phyloP scores from a whole-genome alignment of 2,797 vertebrate species.

The Huso huso region DNA sequence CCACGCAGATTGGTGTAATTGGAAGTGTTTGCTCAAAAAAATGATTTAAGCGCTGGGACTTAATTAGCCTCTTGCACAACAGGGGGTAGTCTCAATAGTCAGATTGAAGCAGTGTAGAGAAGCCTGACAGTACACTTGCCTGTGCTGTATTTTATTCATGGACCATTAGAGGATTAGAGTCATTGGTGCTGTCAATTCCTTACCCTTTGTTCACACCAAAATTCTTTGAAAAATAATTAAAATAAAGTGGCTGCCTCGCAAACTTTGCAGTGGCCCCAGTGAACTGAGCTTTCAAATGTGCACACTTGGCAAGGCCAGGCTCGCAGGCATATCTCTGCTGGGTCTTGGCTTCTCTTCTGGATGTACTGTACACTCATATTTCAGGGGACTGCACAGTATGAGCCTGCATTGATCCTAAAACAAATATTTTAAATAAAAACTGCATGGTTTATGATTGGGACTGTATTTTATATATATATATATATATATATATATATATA shows the following conservation, averaged over 20 bases:
- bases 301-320: no score
- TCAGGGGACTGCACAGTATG: no score
- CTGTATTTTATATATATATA: no score
- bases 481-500: no score
- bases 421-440: no score
- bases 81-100: background rate
- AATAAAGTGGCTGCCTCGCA: background rate
- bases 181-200: background rate
- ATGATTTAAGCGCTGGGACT: slow-evolving; percentile 7
- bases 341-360: no score
- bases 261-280: background rate
- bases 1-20: slow-evolving; percentile 13
- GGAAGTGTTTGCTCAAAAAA: slow-evolving; percentile 6
- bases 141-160: background rate
- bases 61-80: slow-evolving; percentile 1
- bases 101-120: background rate
- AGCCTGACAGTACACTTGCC: background rate
- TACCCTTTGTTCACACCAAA: background rate
- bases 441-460: no score
- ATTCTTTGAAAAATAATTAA: background rate
- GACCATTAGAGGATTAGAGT: slow-evolving; percentile 10
- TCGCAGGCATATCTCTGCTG: no score
- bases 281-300: background rate
- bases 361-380: no score
- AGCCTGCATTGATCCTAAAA: no score